Evolutionary conservation across 2,888 invertebrate genomes (phyloP).

Genomic region (Leptinotarsa haldemani): DNA sequence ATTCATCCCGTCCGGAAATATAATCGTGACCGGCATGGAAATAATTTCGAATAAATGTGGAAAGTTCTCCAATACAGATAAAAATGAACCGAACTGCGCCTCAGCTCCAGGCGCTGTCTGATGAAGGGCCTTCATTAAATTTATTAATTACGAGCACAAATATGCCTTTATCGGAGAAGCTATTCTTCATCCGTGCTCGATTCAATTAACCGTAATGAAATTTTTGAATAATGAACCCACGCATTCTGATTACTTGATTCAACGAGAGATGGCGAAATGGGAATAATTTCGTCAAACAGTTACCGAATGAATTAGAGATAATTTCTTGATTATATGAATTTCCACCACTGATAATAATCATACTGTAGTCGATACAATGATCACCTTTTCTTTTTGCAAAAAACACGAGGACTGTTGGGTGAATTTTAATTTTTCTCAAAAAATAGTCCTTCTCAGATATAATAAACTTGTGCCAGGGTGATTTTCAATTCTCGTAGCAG

Average conservation of each 20-base stretch:
- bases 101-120: neutral
- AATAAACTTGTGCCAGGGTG: no score
- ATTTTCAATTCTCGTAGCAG: no score
- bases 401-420: no score
- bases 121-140: constrained; percentile 25
- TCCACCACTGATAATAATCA: no score
- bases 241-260: constrained; percentile 26
- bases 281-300: neutral
- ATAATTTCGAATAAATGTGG: constrained; percentile 2
- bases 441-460: no score
- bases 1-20: neutral
- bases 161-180: constrained; percentile 21
- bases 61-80: constrained; percentile 8
- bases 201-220: constrained; percentile 28
- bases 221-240: constrained; percentile 21
- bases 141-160: constrained; percentile 27
- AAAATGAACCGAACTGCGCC: constrained; percentile 17
- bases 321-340: no score
- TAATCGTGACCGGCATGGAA: neutral
- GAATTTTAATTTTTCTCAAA: no score
- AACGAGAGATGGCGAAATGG: neutral
- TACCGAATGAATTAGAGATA: no score
- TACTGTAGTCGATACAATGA: no score
- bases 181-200: constrained; percentile 28
- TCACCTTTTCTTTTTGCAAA: no score